Evolutionary conservation across 2,113 vertebrate species (phyloP).

Genomic region (Cottus gobio): DNA sequence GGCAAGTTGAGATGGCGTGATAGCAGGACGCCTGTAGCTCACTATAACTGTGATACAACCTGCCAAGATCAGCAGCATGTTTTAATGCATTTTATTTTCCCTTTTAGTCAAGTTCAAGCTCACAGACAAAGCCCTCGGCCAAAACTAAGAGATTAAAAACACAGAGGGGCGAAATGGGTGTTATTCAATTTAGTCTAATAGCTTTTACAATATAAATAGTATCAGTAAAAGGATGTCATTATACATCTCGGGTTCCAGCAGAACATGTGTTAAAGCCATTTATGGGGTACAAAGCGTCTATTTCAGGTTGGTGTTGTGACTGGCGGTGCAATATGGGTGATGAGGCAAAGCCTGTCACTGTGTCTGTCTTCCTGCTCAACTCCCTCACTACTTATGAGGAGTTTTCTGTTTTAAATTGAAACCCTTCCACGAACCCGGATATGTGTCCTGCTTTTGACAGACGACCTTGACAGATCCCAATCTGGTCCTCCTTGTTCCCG

Average conservation of each 20-base stretch:
- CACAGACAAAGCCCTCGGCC: conserved; percentile 61
- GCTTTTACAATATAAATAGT: conserved; percentile 60
- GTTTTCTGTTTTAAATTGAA: conserved; percentile 51
- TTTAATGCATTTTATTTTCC: conserved; percentile 74
- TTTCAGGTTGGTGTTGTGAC: conserved; percentile 61
- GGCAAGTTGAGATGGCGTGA: conserved; percentile 73
- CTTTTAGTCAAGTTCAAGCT: conserved; percentile 65
- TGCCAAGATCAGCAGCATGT: conserved; percentile 81
- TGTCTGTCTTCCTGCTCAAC: conserved; percentile 13
- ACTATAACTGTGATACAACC: conserved; percentile 46
- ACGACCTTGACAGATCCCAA: conserved; percentile 19
- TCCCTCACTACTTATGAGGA: conserved; percentile 4
- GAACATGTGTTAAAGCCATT: conserved; percentile 60
- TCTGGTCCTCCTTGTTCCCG: neutral
- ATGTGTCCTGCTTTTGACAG: conserved; percentile 21
- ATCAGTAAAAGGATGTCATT: conserved; percentile 66
- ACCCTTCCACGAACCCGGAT: conserved; percentile 28
- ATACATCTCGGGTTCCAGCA: conserved; percentile 50
- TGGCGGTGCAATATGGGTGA: conserved; percentile 23
- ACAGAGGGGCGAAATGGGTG: conserved; percentile 27
- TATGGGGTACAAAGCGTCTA: conserved; percentile 47
- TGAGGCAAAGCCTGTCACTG: conserved; percentile 33
- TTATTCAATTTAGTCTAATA: conserved; percentile 66
- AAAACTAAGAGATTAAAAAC: conserved; percentile 42
- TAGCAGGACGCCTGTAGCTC: conserved; percentile 68